Percentiles rank a stretch among this genome's conserved stretches.
Conservation (phyloP, 2,888 invertebrate genomes). For the Sphaerophoria taeniata region DNA sequence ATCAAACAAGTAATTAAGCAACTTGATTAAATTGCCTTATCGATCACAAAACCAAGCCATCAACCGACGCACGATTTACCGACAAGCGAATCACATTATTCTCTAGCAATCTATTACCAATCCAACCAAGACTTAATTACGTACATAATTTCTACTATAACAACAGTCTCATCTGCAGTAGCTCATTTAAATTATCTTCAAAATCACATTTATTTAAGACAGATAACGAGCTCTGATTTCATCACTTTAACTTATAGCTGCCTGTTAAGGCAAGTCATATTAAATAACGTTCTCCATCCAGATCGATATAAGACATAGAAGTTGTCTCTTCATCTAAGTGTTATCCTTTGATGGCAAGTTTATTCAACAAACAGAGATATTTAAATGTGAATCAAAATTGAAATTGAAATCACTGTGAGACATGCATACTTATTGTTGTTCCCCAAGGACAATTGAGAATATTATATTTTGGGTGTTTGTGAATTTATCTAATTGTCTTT, state of each 20-base stretch:
- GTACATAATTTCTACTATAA: neutral
- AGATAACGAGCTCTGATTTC: slow-evolving; percentile 6
- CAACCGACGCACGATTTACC: too few species aligned
- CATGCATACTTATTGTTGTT: neutral
- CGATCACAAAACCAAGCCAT: too few species aligned
- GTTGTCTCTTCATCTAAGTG: neutral
- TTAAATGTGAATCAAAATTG: slow-evolving; percentile 23
- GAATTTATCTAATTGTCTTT: neutral
- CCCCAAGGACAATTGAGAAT: neutral
- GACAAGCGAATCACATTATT: too few species aligned
- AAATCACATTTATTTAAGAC: slow-evolving; percentile 8
- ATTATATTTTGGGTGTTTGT: neutral
- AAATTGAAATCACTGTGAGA: slow-evolving; percentile 6
- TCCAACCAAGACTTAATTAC: too few species aligned
- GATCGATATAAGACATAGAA: neutral
- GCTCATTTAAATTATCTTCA: slow-evolving; percentile 23
- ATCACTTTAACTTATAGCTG: slow-evolving; percentile 4
- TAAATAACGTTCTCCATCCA: neutral
- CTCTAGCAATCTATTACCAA: too few species aligned
- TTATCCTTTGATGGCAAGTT: slow-evolving; percentile 21
- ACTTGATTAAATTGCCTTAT: too few species aligned
- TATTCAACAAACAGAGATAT: slow-evolving; percentile 16
- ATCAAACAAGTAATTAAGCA: too few species aligned
- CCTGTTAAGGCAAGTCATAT: too few species aligned
- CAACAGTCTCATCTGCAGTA: slow-evolving; percentile 15